phyloP scores from a whole-genome alignment of 2,113 vertebrate genomes.

The Okapia johnstoni region DNA sequence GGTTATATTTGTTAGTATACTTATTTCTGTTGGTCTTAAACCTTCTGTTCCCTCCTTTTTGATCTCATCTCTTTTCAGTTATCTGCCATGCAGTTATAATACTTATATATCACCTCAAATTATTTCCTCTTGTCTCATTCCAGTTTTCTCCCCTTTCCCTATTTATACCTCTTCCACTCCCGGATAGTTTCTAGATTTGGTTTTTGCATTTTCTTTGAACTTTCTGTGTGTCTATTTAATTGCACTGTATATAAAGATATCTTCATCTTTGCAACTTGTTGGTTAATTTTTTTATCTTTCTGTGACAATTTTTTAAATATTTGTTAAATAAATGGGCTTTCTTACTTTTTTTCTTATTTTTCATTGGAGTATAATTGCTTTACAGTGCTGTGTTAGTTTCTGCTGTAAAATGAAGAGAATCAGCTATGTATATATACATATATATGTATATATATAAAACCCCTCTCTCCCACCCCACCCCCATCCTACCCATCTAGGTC shows the following conservation, averaged over 20 bases:
- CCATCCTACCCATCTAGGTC: neutral
- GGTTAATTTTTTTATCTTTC: neutral
- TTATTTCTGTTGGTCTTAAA: neutral
- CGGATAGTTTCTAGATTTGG: neutral
- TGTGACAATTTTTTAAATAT: neutral
- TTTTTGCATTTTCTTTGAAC: neutral
- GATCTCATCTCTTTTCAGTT: neutral
- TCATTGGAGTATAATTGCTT: neutral
- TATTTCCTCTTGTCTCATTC: neutral
- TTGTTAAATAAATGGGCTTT: neutral
- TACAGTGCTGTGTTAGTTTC: neutral
- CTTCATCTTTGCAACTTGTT: neutral
- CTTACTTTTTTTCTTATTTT: neutral
- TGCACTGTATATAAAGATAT: neutral
- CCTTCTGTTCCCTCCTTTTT: neutral
- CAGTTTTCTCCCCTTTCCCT: neutral
- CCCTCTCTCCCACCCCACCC: neutral
- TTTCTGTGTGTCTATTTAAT: neutral
- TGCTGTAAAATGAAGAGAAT: too few relatives aligned
- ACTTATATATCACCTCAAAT: neutral
- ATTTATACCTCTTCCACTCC: too few relatives aligned
- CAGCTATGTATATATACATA: rapidly evolving
- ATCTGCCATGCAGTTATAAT: neutral
- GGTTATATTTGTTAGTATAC: neutral
- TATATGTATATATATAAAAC: neutral